Evolutionary conservation across 1,140 invertebrate species (phyloP), one percentile per base, ranked within the genome.

Genomic region (Telenomus remus): DNA sequence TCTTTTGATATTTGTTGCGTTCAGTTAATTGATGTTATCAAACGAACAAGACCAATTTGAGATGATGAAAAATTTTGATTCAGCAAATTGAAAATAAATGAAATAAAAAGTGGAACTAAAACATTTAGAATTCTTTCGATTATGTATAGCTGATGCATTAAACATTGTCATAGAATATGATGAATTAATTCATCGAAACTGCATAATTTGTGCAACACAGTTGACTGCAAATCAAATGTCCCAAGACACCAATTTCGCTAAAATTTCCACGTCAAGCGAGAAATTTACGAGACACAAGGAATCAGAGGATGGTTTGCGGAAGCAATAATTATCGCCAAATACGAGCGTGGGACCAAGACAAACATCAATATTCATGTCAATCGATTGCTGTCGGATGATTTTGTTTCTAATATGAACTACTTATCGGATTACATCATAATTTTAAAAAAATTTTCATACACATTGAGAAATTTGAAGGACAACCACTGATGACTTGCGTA

Each of bases 331-430:
- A 76, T 71, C 68, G 51, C 15, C 74, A 64, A 65, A 68, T 55
- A 61, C 56, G 43, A 33, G 39, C 10, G 49, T 42, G 63, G 63
- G 46, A 61, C 57, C 57, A 57, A 76, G 68, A 68, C 68, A 76
- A 76, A 76, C 74, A 76, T 76, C 74, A 68, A 76, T 76, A 66
- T 54, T 65, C 19, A 42, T 60, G 49, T 54, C 66, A 61, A 76
- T 76, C 61, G 50, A 68, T 77, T 57, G 46, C 37, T 42, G 19
- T 47, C 44, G 19, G 19, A 27, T 27, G 19, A 27, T 3, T 27
- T 27, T 27, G 19, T 27, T 6, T 1, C 19, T 6, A 6, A 53
- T 55, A 70, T 51, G 37, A 56, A 50, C 9, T 11, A 27, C 57
- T 70, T 70, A 70, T 63, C 57, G 13, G n/a, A n/a, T 39, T 8